A percentile compares a stretch with the other conserved stretches of the same genome.
Evolutionary conservation across 1,140 invertebrate genomes (phyloP).

Genomic region (Sarcophaga peregrina): DNA sequence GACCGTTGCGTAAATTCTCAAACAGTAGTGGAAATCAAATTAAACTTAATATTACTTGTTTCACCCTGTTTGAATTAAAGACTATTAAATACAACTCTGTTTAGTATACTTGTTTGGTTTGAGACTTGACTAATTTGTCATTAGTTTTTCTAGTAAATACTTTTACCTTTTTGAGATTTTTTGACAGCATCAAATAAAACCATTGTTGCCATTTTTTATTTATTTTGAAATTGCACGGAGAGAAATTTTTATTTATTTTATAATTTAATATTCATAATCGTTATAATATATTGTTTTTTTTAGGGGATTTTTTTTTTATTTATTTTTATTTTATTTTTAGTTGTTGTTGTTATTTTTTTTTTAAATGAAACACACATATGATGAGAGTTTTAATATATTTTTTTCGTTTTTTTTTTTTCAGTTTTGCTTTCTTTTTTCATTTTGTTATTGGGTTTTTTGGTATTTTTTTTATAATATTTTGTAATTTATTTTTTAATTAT

Average conservation of each 20-base stretch:
- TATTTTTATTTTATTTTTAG: too few species aligned
- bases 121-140: not conserved
- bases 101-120: not conserved
- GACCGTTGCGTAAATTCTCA: too few species aligned
- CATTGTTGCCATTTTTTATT: constrained; percentile 1
- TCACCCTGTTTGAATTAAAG: not conserved
- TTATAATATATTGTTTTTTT: not conserved
- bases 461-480: not conserved
- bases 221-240: constrained; percentile 12
- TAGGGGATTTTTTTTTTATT: too few species aligned
- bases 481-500: constrained; percentile 5
- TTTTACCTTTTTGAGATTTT: not conserved
- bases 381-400: constrained; percentile 27
- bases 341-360: not conserved
- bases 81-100: not conserved
- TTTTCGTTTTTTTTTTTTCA: constrained; percentile 19
- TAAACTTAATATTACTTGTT: not conserved
- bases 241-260: constrained; percentile 21
- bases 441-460: not conserved
- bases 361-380: constrained; percentile 27
- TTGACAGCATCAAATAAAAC: not conserved
- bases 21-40: too few species aligned
- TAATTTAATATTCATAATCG: constrained; percentile 19
- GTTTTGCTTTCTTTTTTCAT: too few species aligned
- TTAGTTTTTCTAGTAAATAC: not conserved